Base-by-base conservation (phyloP, 2,113 vertebrate genomes). In the Aviceda subcristata region DNA sequence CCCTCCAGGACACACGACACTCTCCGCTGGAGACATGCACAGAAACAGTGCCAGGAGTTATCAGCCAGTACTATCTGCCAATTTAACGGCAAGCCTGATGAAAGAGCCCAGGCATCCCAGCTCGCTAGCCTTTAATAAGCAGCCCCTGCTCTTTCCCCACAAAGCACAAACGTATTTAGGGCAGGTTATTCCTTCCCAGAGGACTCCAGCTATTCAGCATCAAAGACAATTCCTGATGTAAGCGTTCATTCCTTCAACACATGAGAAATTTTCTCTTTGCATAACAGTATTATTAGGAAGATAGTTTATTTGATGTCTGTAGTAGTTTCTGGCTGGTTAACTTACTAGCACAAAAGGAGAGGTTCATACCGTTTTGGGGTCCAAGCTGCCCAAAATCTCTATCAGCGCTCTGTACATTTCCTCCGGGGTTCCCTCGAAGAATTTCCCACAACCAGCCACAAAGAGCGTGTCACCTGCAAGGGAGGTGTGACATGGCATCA, bases 361-460 rank as follows among this genome's bases (percentile, higher is more conserved):
- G 9, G 4, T 6, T 41, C 83, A 32, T 98, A 99, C 99, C 51
- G 99, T 99, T 96, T 98, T 92, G 39, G 99, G 98, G 60, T 99
- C 99, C 66, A 99, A 97, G 57, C 92, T 97, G 57, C 99, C 99
- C 86, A 99, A 92, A 86, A 99, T 96, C 51, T 99, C 99, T 2
- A 99, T 98, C 97, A 99, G 97, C 0, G 99, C 99, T 97, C 94
- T 99, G 98, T 99, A 99, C 99, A 99, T 99, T 93, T 99, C 99
- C 2, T 99, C 99, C 0, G 99, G 99, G 0, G 99, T 99, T 17
- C 99, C 99, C 96, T 99, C 99, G 9, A 99, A 99, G 98, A 99
- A 99, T 94, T 99, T 99, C 57, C 99, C 99, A 30, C 99, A 99
- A 23, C 99, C 99, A 3, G 99, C 99, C 90, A 99, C 98, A 53